Percentiles rank a stretch among this genome's conserved stretches.
Evolutionary conservation across 2,113 vertebrate species (phyloP).

Genomic region (Phainopepla nitens): DNA sequence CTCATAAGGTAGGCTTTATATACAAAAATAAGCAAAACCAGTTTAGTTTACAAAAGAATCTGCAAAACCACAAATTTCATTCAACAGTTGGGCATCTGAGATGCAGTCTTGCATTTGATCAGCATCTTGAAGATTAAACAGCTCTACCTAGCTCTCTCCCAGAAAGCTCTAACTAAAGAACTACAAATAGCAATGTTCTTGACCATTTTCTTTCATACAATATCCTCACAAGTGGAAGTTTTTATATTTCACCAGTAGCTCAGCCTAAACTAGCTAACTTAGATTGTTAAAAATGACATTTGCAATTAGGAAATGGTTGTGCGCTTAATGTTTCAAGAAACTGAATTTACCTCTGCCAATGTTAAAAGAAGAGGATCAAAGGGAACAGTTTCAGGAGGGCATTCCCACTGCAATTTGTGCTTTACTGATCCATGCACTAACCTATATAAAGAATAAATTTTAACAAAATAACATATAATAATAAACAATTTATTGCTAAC

Average conservation of each 20-base stretch:
- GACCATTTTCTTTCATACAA: not conserved
- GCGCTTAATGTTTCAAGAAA: not conserved
- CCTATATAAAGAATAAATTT: slow-evolving; percentile 49
- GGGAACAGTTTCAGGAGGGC: slow-evolving; percentile 70
- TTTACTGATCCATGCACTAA: slow-evolving; percentile 82
- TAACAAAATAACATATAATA: not conserved
- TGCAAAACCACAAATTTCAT: not conserved
- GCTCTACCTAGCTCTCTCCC: not conserved
- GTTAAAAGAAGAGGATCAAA: slow-evolving; percentile 83
- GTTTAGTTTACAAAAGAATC: not conserved
- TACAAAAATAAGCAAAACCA: not conserved
- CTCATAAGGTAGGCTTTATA: not conserved
- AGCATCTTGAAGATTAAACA: not conserved
- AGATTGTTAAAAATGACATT: not conserved
- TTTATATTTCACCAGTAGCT: not conserved
- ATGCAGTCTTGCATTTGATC: not conserved
- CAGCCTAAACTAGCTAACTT: not conserved
- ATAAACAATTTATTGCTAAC: not conserved
- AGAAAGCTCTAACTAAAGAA: not conserved
- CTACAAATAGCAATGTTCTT: not conserved
- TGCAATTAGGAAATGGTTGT: not conserved
- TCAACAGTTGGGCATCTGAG: not conserved
- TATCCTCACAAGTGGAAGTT: not conserved
- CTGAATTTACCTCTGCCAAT: slow-evolving; percentile 74
- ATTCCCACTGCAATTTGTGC: slow-evolving; percentile 79